Evolutionary conservation across 2,797 vertebrate species (phyloP).

Genomic region (Ispidina lecontei): DNA sequence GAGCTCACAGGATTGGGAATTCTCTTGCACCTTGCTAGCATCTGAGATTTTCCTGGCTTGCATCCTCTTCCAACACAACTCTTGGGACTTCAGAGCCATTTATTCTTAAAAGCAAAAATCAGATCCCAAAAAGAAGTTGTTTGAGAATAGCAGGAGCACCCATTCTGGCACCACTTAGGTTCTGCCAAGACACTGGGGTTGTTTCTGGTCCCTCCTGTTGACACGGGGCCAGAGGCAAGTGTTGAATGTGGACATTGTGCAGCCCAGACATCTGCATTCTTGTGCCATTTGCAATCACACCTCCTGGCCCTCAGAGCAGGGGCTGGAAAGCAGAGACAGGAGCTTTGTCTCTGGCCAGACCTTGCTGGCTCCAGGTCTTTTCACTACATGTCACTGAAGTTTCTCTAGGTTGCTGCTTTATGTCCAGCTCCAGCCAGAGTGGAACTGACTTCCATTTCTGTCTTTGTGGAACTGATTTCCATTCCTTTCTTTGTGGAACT

Average conservation of each 20-base stretch:
- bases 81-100: not conserved
- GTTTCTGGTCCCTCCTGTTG: constrained; percentile 22
- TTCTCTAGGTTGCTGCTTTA: not conserved
- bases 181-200: not conserved
- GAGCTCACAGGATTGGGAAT: not conserved
- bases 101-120: not conserved
- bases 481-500: not conserved
- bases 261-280: constrained; percentile 39
- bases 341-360: constrained; percentile 21
- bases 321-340: constrained; percentile 44
- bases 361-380: constrained; percentile 4
- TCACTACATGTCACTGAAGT: constrained; percentile 26
- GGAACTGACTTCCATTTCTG: not conserved
- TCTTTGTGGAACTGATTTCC: not conserved
- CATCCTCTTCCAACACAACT: not conserved
- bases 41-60: not conserved
- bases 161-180: not conserved
- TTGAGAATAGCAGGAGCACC: not conserved
- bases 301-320: constrained; percentile 20
- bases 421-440: not conserved
- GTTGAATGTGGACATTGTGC: constrained; percentile 37
- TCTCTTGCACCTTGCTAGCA: not conserved
- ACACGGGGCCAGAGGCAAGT: not conserved
- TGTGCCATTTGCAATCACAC: constrained; percentile 42
- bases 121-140: not conserved